Evolutionary conservation across 2,113 vertebrate species (phyloP).

Genomic region (Dolichallabes microphthalmus): DNA sequence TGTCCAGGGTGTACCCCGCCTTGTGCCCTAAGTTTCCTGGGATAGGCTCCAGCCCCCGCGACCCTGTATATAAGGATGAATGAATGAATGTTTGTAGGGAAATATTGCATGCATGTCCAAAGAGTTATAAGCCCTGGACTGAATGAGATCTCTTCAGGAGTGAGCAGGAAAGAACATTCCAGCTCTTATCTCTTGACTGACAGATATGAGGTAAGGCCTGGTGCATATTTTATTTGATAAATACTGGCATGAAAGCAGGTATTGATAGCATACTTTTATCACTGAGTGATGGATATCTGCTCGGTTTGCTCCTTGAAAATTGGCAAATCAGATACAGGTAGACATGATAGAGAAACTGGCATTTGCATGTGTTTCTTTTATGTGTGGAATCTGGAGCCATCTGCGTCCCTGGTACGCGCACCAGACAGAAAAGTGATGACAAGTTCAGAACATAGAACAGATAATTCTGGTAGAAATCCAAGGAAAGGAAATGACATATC

Average conservation of each 20-base stretch:
- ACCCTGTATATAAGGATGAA: too few species aligned
- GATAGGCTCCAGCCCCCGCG: too few species aligned
- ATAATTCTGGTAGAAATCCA: not conserved
- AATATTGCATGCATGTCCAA: not conserved
- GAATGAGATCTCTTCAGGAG: not conserved
- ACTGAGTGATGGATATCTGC: not conserved
- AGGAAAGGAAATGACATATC: not conserved
- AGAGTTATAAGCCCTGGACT: not conserved
- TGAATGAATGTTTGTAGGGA: too few species aligned
- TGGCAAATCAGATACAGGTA: not conserved
- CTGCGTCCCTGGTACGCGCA: not conserved
- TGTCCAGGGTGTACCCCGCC: too few species aligned
- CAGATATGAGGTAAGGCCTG: not conserved
- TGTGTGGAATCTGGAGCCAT: not conserved
- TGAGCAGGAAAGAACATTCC: not conserved
- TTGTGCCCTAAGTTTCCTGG: too few species aligned
- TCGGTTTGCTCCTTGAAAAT: not conserved
- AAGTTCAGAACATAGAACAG: not conserved
- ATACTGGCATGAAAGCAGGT: not conserved
- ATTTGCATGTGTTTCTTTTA: not conserved
- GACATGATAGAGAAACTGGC: not conserved
- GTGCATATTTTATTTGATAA: not conserved
- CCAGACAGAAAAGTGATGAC: not conserved
- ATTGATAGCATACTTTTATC: not conserved
- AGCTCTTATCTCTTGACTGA: constrained; percentile 1